Conservation (phyloP, 2,888 invertebrate species). For the Chloroclysta siterata region DNA sequence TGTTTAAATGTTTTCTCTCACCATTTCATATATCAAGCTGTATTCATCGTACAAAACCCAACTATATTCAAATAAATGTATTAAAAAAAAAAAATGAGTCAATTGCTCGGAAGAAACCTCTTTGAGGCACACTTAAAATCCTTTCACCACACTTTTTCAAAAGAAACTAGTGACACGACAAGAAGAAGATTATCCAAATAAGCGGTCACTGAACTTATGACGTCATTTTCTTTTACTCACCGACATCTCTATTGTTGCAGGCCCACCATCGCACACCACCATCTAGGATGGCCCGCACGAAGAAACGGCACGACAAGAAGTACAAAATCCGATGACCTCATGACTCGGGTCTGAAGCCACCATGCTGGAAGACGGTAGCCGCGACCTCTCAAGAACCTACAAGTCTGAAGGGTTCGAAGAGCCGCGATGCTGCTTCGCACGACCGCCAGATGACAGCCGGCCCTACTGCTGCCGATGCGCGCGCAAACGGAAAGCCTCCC, state of each 20-base stretch:
- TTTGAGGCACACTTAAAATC: too few species aligned
- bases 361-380: slow-evolving; percentile 41
- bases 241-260: slow-evolving; percentile 31
- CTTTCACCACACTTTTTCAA: too few species aligned
- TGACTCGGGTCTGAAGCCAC: slow-evolving; percentile 22
- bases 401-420: slow-evolving; percentile 26
- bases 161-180: too few species aligned
- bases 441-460: slow-evolving; percentile 18
- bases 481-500: slow-evolving; percentile 75
- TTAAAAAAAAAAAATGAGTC: too few species aligned
- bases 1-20: too few species aligned
- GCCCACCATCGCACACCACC: neutral
- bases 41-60: too few species aligned
- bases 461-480: slow-evolving; percentile 79
- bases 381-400: slow-evolving; percentile 32
- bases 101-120: too few species aligned
- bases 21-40: too few species aligned
- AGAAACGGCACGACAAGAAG: slow-evolving; percentile 34
- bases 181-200: too few species aligned
- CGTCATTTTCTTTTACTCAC: neutral
- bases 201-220: too few species aligned
- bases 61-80: too few species aligned
- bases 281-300: slow-evolving; percentile 31
- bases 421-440: slow-evolving; percentile 33
- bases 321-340: slow-evolving; percentile 33